A percentile compares a stretch with the other conserved stretches of the same genome.
phyloP scores from a whole-genome alignment of 30 jellyfish, hydroid and myxozoan species.

The Aurelia sp. region DNA sequence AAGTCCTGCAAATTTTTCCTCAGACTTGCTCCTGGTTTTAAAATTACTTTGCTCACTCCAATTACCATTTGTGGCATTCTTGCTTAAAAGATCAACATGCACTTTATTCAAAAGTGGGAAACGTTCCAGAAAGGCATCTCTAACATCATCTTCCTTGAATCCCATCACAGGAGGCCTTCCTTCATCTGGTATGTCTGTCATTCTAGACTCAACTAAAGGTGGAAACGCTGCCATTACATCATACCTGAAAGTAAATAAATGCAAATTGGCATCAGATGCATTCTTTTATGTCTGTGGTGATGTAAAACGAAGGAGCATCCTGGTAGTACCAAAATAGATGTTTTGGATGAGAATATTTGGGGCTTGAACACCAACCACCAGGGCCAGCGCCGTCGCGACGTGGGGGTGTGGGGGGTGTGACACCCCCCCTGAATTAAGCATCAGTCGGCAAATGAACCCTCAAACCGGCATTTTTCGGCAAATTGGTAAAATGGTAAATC shows the following conservation, averaged over 20 bases:
- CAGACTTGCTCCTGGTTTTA: neutral
- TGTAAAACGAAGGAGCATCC: too few species aligned
- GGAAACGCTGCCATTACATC: constrained; percentile 66
- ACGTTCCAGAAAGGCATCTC: constrained; percentile 33
- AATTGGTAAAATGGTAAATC: too few species aligned
- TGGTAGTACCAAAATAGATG: too few species aligned
- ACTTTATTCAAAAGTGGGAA: constrained; percentile 46
- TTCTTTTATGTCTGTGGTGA: too few species aligned
- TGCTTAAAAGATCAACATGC: constrained; percentile 16
- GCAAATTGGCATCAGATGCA: too few species aligned
- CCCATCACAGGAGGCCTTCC: constrained; percentile 66
- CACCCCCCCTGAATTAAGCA: too few species aligned
- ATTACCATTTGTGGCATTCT: neutral
- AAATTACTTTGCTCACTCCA: neutral
- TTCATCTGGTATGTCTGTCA: constrained; percentile 33
- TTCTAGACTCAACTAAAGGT: constrained; percentile 35
- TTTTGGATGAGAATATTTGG: too few species aligned
- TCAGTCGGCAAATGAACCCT: too few species aligned
- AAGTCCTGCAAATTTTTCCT: constrained; percentile 10
- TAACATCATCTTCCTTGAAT: constrained; percentile 45
- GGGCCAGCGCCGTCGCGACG: too few species aligned
- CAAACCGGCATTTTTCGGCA: too few species aligned
- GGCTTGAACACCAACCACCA: too few species aligned
- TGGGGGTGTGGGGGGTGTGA: too few species aligned
- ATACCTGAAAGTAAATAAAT: constrained; percentile 27